Evolutionary conservation across 2,888 invertebrate genomes (phyloP), one percentile per base, ranked within the genome.

Genomic region (Ceratothoa steindachneri): DNA sequence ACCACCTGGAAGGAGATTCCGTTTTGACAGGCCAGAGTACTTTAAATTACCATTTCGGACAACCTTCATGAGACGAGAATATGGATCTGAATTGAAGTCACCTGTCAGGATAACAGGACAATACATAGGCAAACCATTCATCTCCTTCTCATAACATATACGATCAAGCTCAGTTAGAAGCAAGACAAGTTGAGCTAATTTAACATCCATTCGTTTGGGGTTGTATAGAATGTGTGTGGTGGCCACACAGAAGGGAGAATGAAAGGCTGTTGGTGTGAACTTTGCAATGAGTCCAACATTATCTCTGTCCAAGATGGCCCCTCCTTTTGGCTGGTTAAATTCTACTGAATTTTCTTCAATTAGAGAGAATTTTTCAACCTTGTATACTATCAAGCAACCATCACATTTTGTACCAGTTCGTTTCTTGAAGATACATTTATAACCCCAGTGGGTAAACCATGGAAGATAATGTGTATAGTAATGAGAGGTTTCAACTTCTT

Each of bases 201-300:
- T 89, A 0, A 97, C 89, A 84, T 98, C 97, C 24, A 92, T 90
- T 52, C 98, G 87, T 81, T 86, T 89, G 0, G 94, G 95, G 86
- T 98, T 98, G 84, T 92, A 99, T 9, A 98, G 86, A 65, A 99
- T 86, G 85, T 99, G 99, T 0, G 98, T 98, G 12, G 95, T 98
- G 2, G 94, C 93, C 0, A 98, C 89, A 69, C 93, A 88, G 15
- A 73, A 66, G 2, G 41, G 60, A 1, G 64, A 73, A 77, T 7
- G 82, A 29, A 67, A 69, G 19, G 30, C 77, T 24, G 64, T 72
- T 28, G 79, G 68, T 66, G 69, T 41, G 19, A 73, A 55, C 74
- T 19, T 71, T 66, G 29, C 22, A 72, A 97, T 87, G 9, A 96
- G 83, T 0, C 90, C 97, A 68, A 97, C 89, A 85, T 97, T 97